Base-by-base conservation (phyloP, 2,888 invertebrate species). In the Drosophila paramelanica region DNA sequence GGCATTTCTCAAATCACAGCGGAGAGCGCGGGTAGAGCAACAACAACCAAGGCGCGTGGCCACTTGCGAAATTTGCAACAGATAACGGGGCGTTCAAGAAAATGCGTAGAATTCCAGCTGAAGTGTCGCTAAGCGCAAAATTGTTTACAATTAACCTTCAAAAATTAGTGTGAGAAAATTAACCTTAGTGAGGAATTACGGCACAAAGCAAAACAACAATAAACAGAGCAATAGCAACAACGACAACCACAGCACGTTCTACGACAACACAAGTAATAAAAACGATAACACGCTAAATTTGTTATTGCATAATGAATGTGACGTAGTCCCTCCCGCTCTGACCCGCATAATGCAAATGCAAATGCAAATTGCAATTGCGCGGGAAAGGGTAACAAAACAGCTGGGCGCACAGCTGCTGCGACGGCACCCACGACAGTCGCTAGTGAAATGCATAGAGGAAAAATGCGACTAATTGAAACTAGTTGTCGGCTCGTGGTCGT, bases 151-250 rank as follows among this genome's bases (percentile, higher is more conserved):
- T 79, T 83, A 79, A 77, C 89, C 87, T 87, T 85, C 84, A 84
- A 73, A 71, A 74, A 79, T 79, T 52, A 73, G 79, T 87, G 84
- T 75, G 84, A 72, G 74, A 79, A 79, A 88, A 84, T 81, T 79
- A 81, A 84, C 87, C 89, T 87, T 73, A 79, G 75, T 74, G 79
- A 75, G 72, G 77, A 77, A 77, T 72, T 83, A 71, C 81, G 84
- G 65, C 86, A 70, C 66, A 79, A 77, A 67, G 53, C 67, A 75
- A 61, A 67, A 56, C 43, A 55, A 52, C 58, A 55, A 46, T 42
- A 66, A 61, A 33, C 31, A 6, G 46, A 62, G 53, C 64, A 77
- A 64, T 47, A 60, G 56, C 23, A 86, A 43, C 46, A 72, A 51
- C 38, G 57, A 60, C 20, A 65, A 57, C 46, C 77, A 59, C 56